These are phyloP conservation scores for Lepidonotus clava DNA, from an alignment of 2,888 invertebrate genomes.

Conservation along the genomic window DNA sequence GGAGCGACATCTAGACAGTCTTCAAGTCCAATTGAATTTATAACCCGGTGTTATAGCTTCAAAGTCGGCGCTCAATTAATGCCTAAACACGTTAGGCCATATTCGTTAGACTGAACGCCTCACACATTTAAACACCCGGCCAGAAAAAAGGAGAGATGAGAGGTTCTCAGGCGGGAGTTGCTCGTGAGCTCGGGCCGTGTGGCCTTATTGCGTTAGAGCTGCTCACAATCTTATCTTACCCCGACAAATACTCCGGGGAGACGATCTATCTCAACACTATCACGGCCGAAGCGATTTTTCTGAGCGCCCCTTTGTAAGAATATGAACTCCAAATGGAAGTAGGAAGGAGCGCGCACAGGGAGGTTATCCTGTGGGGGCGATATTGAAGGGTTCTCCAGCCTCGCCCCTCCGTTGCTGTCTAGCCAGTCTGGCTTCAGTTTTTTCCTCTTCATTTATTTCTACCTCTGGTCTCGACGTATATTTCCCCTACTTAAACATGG, in stretches of 20 bases:
- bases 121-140: not conserved
- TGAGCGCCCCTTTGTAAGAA: slow-evolving; percentile 19
- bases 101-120: not conserved
- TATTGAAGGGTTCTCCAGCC: too few relatives aligned
- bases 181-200: not conserved
- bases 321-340: slow-evolving; percentile 12
- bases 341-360: not conserved
- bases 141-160: not conserved
- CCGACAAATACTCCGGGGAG: slow-evolving; percentile 6
- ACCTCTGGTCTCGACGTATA: too few relatives aligned
- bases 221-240: slow-evolving; percentile 21
- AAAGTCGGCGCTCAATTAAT: not conserved
- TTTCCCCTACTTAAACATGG: too few relatives aligned
- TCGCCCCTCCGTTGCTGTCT: too few relatives aligned
- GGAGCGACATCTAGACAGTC: not conserved
- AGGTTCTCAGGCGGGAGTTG: not conserved
- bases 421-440: too few relatives aligned
- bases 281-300: not conserved
- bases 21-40: slow-evolving; percentile 4
- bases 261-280: slow-evolving; percentile 28
- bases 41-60: not conserved
- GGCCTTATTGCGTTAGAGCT: slow-evolving; percentile 17
- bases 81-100: not conserved
- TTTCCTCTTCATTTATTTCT: too few relatives aligned
- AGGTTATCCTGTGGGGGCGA: not conserved